These are phyloP conservation scores for Podarcis cretensis DNA, from an alignment of 2,113 vertebrate species.

Conservation along the genomic window DNA sequence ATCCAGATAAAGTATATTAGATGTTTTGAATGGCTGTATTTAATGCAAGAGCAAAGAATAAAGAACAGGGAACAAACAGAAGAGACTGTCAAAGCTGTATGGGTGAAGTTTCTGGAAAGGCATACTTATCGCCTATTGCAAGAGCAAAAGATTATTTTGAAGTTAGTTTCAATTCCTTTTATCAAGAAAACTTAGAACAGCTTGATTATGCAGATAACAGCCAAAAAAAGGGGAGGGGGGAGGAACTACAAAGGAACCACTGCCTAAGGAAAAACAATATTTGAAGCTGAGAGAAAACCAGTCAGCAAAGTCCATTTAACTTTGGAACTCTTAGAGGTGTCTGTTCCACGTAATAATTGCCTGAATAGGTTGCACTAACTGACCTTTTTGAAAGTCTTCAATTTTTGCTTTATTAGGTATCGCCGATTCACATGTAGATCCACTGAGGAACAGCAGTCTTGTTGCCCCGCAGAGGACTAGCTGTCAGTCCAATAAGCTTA, in stretches of 20 bases:
- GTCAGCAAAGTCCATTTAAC: conserved; percentile 26
- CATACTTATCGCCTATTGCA: conserved; percentile 44
- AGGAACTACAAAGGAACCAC: conserved; percentile 4
- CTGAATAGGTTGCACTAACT: conserved; percentile 76
- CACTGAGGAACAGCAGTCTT: conserved; percentile 79
- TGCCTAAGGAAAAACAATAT: conserved; percentile 58
- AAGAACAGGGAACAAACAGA: conserved; percentile 44
- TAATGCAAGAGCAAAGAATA: conserved; percentile 51
- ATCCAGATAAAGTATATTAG: conserved; percentile 52
- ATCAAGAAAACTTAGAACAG: conserved; percentile 12
- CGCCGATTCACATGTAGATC: conserved; percentile 76
- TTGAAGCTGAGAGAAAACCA: conserved; percentile 34
- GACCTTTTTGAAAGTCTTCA: conserved; percentile 79
- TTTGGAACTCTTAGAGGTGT: conserved; percentile 42
- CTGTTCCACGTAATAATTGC: conserved; percentile 63
- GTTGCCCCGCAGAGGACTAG: conserved; percentile 80
- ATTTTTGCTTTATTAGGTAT: conserved; percentile 79
- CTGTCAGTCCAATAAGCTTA: conserved; percentile 81
- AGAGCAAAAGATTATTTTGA: conserved; percentile 52
- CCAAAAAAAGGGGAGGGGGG: conserved; percentile 35
- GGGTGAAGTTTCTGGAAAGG: conserved; percentile 40
- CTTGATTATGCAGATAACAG: conserved; percentile 42
- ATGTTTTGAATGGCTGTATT: conserved; percentile 44
- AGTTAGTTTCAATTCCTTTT: conserved; percentile 34
- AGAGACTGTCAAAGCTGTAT: conserved; percentile 53